A percentile compares a stretch with the other conserved stretches of the same genome.
Evolutionary conservation across 2,888 invertebrate genomes (phyloP).

Genomic region (Gymnosoma rotundatum): DNA sequence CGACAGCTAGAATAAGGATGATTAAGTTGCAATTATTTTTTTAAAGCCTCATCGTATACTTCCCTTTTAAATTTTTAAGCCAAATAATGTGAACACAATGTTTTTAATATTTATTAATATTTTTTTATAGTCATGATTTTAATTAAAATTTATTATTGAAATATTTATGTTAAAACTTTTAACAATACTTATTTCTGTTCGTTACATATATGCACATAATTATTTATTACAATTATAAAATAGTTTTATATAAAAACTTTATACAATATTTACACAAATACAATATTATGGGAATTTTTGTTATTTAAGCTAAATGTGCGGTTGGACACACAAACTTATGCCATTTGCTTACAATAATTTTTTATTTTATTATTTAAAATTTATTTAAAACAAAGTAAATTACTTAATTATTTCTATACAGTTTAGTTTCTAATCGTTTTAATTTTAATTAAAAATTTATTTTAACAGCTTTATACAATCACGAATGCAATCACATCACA

Average conservation of each 20-base stretch:
- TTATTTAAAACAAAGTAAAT: no score
- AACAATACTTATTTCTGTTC: slow-evolving; percentile 16
- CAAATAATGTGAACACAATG: neutral
- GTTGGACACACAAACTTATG: neutral
- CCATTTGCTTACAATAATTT: no score
- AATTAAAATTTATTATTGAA: slow-evolving; percentile 33
- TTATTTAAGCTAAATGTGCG: neutral
- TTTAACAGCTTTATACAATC: neutral
- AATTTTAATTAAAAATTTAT: no score
- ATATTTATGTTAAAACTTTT: neutral
- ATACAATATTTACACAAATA: slow-evolving; percentile 35
- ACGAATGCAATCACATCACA: neutral
- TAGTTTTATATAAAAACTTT: neutral
- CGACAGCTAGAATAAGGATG: no score
- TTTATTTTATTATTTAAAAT: no score
- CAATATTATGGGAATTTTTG: neutral
- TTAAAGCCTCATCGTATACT: no score
- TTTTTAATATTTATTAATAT: neutral
- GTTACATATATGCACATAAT: slow-evolving; percentile 4
- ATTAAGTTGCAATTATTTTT: no score
- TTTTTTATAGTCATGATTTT: slow-evolving; percentile 1
- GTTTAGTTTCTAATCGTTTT: no score
- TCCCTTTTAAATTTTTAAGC: neutral
- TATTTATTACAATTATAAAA: neutral
- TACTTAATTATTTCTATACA: no score